phyloP scores from a whole-genome alignment of 64 coral and sea anemone species.

The Anthopleura sola region DNA sequence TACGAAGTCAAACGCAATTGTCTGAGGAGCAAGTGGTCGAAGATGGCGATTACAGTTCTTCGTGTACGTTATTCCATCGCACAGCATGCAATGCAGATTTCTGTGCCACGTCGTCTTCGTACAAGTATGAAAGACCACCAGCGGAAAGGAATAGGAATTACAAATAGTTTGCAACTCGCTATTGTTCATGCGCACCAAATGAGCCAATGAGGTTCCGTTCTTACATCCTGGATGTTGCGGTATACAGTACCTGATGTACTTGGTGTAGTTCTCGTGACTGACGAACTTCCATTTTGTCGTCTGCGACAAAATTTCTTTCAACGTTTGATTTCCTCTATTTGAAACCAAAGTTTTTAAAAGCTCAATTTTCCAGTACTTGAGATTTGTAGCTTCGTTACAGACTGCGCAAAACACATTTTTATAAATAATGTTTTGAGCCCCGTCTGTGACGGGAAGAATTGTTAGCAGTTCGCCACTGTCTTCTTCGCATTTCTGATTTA shows the following conservation, averaged over 20 bases:
- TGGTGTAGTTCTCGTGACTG: not conserved
- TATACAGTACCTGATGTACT: not conserved
- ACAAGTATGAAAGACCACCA: not conserved
- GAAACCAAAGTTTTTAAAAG: not conserved
- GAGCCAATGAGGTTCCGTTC: not conserved
- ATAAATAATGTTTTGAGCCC: not conserved
- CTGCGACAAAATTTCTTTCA: not conserved
- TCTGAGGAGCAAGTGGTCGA: not conserved
- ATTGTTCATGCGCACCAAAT: constrained; percentile 10
- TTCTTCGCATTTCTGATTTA: not conserved
- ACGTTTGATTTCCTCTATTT: not conserved
- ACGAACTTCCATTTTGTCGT: not conserved
- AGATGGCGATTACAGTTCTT: too few relatives aligned
- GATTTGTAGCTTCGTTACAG: constrained; percentile 17
- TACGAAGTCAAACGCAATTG: not conserved
- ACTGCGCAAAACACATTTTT: constrained; percentile 37
- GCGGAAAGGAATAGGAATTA: constrained; percentile 6
- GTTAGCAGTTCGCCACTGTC: not conserved
- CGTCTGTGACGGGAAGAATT: constrained; percentile 31
- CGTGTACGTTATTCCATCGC: not conserved
- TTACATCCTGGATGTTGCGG: constrained; percentile 7
- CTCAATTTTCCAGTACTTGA: constrained; percentile 19
- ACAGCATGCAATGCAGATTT: not conserved
- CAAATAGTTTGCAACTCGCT: not conserved
- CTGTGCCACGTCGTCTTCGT: not conserved